phyloP scores from a whole-genome alignment of 2,888 invertebrate genomes.

The Coelogynopora nodosa region DNA sequence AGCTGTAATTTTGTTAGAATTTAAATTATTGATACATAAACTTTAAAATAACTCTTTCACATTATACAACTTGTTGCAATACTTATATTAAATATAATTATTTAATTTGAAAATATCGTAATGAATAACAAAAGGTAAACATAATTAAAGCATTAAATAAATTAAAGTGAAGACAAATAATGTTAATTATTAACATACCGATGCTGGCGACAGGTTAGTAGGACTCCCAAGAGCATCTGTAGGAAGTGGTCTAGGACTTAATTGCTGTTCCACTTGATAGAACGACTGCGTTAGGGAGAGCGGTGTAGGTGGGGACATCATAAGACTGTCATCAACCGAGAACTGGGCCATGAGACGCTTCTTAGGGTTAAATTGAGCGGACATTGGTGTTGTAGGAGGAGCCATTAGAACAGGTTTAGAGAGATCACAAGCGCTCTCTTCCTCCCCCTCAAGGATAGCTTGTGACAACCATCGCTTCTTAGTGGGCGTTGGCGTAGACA shows the following conservation, averaged over 20 bases:
- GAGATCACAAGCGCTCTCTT: neutral
- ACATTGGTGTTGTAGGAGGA: neutral
- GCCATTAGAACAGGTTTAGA: neutral
- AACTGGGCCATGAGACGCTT: slow-evolving; percentile 8
- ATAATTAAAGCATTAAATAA: too few species aligned
- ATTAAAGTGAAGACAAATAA: neutral
- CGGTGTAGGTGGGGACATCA: neutral
- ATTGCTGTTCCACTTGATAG: neutral
- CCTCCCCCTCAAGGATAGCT: neutral
- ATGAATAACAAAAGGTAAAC: too few species aligned
- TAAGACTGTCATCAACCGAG: slow-evolving; percentile 16
- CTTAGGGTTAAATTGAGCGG: neutral
- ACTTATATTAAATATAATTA: too few species aligned
- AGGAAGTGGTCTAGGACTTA: neutral
- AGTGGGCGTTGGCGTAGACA: slow-evolving; percentile 16
- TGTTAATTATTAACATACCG: neutral
- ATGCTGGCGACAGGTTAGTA: neutral
- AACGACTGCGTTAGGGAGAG: neutral
- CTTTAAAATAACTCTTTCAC: too few species aligned
- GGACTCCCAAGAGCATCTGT: neutral
- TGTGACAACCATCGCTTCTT: slow-evolving; percentile 39
- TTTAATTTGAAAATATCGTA: too few species aligned
- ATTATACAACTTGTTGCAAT: too few species aligned
- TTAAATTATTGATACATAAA: too few species aligned
- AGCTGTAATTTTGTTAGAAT: too few species aligned